Evolutionary conservation across 2,797 vertebrate genomes (phyloP), one percentile per base, ranked within the genome.

Genomic region (Sus cebifrons): DNA sequence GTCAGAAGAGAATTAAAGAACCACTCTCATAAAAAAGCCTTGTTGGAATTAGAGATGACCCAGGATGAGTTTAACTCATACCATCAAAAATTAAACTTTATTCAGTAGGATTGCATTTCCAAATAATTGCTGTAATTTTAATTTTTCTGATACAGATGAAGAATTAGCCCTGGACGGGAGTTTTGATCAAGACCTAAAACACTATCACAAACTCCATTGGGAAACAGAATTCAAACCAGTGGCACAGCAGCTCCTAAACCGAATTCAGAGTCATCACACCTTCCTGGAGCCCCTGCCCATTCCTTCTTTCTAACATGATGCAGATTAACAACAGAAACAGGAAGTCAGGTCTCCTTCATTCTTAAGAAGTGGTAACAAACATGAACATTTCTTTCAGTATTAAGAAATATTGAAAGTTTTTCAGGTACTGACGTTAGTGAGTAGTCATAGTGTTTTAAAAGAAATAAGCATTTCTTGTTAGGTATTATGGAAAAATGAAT

Each of bases 191-290:
- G 99, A 99, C 15, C 95, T 98, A 93, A 98, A 97, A 97, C 98
- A 98, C 81, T 98, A 98, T 92, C 99, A 99, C 97, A 99, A 85
- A 97, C 97, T 98, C 5, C 99, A 99, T 82, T 99, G 99, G 99
- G 99, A 99, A 98, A 97, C 97, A 14, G 99, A 99, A 94, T 99
- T 99, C 98, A 98, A 98, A 82, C 99, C 99, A 5, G 99, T 99
- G 93, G 99, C 99, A 85, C 98, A 99, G 96, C 99, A 99, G 89
- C 99, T 99, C 91, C 98, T 98, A 54, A 98, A 98, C 67, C 98
- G 98, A 77, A 98, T 99, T 85, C 98, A 98, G 97, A 97, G 92
- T 58, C 98, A 97, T 71, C 94, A 65, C 27, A 77, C 95, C 54
- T 82, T 96, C 86, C 75, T 97, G 86, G 97, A 98, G 77, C 40